Evolutionary conservation across 1,140 invertebrate species (phyloP).

Genomic region (Nomia melanderi): DNA sequence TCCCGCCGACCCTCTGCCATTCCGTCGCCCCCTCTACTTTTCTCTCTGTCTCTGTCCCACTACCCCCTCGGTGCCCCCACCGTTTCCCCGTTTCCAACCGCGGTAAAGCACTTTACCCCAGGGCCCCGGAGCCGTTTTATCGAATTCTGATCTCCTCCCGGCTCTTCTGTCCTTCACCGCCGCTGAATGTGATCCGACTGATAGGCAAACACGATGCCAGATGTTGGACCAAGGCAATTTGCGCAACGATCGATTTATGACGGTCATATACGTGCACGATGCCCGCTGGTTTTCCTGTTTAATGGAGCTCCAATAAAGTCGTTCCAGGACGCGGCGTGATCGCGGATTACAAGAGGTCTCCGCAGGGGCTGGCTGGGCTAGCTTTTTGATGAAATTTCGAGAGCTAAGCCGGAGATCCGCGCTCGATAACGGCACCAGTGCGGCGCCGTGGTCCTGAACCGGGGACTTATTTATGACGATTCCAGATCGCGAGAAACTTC

Average conservation of each 20-base stretch:
- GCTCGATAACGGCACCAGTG: neutral
- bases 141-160: slow-evolving; percentile 64
- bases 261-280: slow-evolving; percentile 45
- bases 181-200: slow-evolving; percentile 66
- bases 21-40: no score
- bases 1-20: neutral
- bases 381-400: slow-evolving; percentile 20
- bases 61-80: no score
- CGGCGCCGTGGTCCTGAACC: neutral
- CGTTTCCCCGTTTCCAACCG: neutral
- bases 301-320: slow-evolving; percentile 66
- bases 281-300: slow-evolving; percentile 48
- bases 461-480: slow-evolving; percentile 20
- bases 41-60: no score
- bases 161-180: slow-evolving; percentile 53
- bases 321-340: slow-evolving; percentile 48
- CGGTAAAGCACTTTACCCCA: slow-evolving; percentile 52
- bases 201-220: slow-evolving; percentile 69
- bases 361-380: neutral
- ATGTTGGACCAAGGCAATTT: slow-evolving; percentile 69
- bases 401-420: neutral
- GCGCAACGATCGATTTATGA: slow-evolving; percentile 68
- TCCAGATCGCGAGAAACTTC: neutral
- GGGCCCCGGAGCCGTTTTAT: slow-evolving; percentile 62
- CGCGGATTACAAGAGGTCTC: slow-evolving; percentile 36